A percentile compares a stretch with the other conserved stretches of the same genome.
Conservation (phyloP, 1,140 invertebrate species). For the Sweltsa coloradensis region DNA sequence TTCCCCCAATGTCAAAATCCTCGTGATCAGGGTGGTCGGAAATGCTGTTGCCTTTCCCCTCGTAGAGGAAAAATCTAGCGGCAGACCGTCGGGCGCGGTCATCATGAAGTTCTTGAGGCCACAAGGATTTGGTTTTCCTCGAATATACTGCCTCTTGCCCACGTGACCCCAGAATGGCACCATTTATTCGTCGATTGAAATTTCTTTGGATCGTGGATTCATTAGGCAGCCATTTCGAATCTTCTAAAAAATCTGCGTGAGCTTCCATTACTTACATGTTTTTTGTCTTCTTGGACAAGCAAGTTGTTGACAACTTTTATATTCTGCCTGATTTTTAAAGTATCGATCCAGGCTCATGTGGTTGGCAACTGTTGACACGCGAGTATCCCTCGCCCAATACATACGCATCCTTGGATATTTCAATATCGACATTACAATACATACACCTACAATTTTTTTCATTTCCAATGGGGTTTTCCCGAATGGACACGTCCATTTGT, state of each 20-base stretch:
- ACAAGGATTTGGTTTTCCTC: constrained; percentile 14
- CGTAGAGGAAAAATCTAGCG: constrained; percentile 14
- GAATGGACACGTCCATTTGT: too few species aligned
- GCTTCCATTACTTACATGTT: constrained; percentile 13
- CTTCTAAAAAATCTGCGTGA: constrained; percentile 9
- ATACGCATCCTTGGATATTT: constrained; percentile 8
- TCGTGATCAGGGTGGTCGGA: background rate
- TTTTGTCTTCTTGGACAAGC: constrained; percentile 7
- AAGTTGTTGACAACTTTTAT: constrained; percentile 4
- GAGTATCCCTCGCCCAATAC: constrained; percentile 5
- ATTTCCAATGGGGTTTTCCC: too few species aligned
- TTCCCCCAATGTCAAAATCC: constrained; percentile 3
- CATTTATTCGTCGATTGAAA: constrained; percentile 16
- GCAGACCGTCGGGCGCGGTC: constrained; percentile 11
- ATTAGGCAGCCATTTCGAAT: constrained; percentile 8
- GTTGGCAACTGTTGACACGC: constrained; percentile 1
- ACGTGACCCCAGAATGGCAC: constrained; percentile 11
- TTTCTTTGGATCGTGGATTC: constrained; percentile 2
- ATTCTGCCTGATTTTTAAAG: constrained; percentile 3
- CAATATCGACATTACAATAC: too few species aligned
- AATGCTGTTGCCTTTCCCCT: constrained; percentile 12
- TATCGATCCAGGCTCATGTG: constrained; percentile 8
- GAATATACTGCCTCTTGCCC: constrained; percentile 3
- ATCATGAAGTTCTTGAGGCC: constrained; percentile 16
- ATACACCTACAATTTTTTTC: too few species aligned